These are phyloP conservation scores for Spheniscus humboldti DNA, from an alignment of 2,797 vertebrate species.

Conservation along the genomic window DNA sequence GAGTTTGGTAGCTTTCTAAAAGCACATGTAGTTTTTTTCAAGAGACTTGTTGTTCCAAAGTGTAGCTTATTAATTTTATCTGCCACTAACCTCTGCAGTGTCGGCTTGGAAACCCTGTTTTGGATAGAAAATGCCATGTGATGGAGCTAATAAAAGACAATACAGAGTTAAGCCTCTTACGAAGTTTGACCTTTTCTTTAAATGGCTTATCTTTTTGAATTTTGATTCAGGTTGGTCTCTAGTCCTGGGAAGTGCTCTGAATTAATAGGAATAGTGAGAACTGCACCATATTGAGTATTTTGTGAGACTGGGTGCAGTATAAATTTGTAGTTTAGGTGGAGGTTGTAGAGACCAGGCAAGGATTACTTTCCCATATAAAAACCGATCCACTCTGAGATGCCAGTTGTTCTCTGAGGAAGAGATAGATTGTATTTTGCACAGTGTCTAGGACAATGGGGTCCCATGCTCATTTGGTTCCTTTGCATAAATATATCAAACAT, in stretches of 20 bases:
- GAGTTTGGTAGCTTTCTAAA: background rate
- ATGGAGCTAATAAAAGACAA: background rate
- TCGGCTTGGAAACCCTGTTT: background rate
- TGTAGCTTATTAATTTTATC: background rate
- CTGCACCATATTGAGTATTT: background rate
- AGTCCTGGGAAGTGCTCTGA: background rate
- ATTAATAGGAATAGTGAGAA: background rate
- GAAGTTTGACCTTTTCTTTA: background rate
- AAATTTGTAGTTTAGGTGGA: background rate
- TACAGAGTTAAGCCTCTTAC: background rate
- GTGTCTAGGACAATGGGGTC: background rate
- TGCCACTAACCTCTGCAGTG: background rate
- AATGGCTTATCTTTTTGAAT: background rate
- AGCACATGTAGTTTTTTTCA: background rate
- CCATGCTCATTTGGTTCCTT: background rate
- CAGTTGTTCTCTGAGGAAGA: background rate
- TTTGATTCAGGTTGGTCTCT: background rate
- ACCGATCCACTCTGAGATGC: background rate
- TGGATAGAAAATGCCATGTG: background rate
- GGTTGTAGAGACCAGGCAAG: background rate
- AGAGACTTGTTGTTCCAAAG: background rate
- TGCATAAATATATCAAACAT: background rate
- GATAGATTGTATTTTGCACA: background rate
- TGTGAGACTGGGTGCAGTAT: background rate
- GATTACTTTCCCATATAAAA: background rate